phyloP scores from a whole-genome alignment of 2,113 vertebrate genomes.

The Cyanoderma ruficeps region DNA sequence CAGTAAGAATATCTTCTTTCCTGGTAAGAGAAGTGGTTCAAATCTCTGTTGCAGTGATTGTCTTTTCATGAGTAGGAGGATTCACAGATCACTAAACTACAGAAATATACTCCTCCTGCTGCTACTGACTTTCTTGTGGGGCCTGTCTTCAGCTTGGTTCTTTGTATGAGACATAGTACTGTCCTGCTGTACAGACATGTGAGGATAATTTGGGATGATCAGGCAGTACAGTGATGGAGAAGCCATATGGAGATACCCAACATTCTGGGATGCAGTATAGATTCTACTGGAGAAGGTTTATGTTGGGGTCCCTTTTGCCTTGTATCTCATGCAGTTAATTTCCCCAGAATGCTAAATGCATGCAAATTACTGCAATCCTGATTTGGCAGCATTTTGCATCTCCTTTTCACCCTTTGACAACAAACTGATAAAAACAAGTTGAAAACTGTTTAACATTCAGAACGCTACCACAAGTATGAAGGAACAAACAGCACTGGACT shows the following conservation, averaged over 20 bases:
- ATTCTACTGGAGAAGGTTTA: background rate
- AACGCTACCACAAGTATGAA: background rate
- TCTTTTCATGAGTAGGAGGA: background rate
- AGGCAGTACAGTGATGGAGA: background rate
- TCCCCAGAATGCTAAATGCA: background rate
- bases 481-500: background rate
- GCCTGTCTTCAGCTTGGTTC: background rate
- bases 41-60: background rate
- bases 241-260: background rate
- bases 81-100: background rate
- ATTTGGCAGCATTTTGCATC: constrained; percentile 1
- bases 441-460: constrained; percentile 18
- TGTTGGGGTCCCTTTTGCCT: background rate
- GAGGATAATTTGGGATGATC: background rate
- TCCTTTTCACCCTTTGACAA: background rate
- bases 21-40: background rate
- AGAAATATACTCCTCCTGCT: background rate
- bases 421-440: constrained; percentile 21
- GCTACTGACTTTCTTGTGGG: background rate
- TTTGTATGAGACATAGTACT: background rate
- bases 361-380: background rate
- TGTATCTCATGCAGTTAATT: background rate
- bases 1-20: background rate
- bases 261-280: background rate
- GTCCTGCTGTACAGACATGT: background rate